A percentile compares a stretch with the other conserved stretches of the same genome.
These are phyloP conservation scores for Malurus leucopterus DNA, from an alignment of 2,797 vertebrate species.

Conservation along the genomic window DNA sequence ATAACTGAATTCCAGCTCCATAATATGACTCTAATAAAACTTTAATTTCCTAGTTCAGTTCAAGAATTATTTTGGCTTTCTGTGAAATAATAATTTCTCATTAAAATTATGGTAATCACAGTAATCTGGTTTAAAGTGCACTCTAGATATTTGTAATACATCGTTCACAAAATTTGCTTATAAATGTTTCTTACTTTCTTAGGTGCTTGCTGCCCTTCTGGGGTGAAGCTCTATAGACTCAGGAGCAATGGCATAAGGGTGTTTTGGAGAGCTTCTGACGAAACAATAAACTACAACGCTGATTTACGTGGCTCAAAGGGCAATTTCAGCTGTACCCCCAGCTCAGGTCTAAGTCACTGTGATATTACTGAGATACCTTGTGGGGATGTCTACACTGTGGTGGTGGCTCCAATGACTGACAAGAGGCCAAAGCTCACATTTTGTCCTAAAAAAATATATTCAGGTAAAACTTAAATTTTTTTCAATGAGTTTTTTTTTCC, in stretches of 20 bases:
- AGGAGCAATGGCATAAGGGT: constrained; percentile 78
- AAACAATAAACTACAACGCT: constrained; percentile 67
- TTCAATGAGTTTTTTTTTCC: neutral
- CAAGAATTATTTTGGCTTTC: neutral
- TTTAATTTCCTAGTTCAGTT: neutral
- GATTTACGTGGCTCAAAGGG: constrained; percentile 74
- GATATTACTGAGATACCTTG: constrained; percentile 77
- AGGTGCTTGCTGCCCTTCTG: constrained; percentile 90
- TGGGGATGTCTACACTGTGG: constrained; percentile 79
- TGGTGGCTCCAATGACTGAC: constrained; percentile 79
- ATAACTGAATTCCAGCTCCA: neutral
- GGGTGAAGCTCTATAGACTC: constrained; percentile 81
- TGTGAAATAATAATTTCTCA: neutral
- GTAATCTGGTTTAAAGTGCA: neutral
- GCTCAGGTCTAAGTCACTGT: constrained; percentile 75
- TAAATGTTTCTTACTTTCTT: neutral
- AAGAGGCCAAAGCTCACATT: constrained; percentile 76
- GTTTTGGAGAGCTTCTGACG: constrained; percentile 75
- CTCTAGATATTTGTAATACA: neutral
- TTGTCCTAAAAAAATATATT: constrained; percentile 86
- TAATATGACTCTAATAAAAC: neutral
- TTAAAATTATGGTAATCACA: neutral
- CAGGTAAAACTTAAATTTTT: constrained; percentile 73
- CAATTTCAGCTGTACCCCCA: constrained; percentile 80
- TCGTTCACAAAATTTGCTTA: neutral